Percentiles rank a stretch among this genome's conserved stretches.
phyloP scores from a whole-genome alignment of 1,140 invertebrate species.

The Lithobius niger region DNA sequence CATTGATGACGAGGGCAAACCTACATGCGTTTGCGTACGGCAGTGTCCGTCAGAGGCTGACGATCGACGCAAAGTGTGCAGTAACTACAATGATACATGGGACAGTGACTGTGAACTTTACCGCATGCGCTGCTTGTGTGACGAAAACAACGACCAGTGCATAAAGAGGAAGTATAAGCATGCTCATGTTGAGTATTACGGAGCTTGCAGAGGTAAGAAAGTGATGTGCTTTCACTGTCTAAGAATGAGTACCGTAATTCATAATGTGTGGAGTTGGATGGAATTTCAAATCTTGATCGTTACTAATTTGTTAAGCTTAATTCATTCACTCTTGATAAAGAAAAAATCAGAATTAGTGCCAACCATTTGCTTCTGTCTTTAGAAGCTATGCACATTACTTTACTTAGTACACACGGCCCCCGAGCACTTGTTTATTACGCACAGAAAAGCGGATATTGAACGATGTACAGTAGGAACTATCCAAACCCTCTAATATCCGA shows the following conservation, averaged over 20 bases:
- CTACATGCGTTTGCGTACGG: slow-evolving; percentile 71
- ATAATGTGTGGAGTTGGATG: not conserved
- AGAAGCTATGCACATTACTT: too few species aligned
- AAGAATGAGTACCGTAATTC: not conserved
- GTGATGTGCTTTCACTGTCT: not conserved
- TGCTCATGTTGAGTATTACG: slow-evolving; percentile 84
- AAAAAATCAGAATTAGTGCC: too few species aligned
- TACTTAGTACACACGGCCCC: too few species aligned
- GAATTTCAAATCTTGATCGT: too few species aligned
- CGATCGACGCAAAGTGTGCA: slow-evolving; percentile 67
- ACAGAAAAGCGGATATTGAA: too few species aligned
- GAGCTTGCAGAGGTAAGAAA: slow-evolving; percentile 30
- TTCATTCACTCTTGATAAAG: too few species aligned
- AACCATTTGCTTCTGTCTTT: too few species aligned
- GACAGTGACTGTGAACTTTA: slow-evolving; percentile 82
- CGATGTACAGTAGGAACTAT: too few species aligned
- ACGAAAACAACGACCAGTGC: slow-evolving; percentile 57
- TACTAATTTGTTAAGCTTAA: too few species aligned
- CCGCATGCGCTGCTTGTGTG: slow-evolving; percentile 75
- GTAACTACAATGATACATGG: slow-evolving; percentile 87
- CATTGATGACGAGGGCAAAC: slow-evolving; percentile 49
- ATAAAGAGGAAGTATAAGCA: slow-evolving; percentile 57
- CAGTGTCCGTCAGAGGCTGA: slow-evolving; percentile 66
- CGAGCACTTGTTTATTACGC: too few species aligned
- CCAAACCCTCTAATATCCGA: too few species aligned